Base-by-base conservation (phyloP, 2,888 invertebrate species). In the Cephus rjabovi region DNA sequence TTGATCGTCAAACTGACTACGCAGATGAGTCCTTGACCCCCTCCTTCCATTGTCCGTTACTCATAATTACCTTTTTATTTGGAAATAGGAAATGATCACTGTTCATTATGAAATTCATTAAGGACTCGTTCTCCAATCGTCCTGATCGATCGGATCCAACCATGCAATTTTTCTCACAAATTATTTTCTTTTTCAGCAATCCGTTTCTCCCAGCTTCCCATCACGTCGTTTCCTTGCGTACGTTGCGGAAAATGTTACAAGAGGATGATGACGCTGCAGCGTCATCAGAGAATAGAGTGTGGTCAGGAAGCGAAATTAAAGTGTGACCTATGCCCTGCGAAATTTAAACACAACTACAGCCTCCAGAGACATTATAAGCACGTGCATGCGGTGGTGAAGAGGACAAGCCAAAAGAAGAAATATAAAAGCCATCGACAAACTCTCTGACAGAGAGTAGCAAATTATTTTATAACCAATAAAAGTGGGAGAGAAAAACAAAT, bases 201-300 rank as follows among this genome's bases (percentile, higher is more conserved):
- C 81, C 87, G 80, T 81, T 33, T 79, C 78, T 37, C 37, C 75
- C 40, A 81, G 78, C 69, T 83, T 82, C 78, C 82, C 84, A 76
- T 84, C 82, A 71, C 77, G 74, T 23, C 90, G 9, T 71, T 87
- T 79, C 88, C 88, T 0, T 91, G 91, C 83, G 87, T 90, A 82
- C 84, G 87, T 4, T 91, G 91, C 80, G 87, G 88, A 68, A 85
- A 90, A 12, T 87, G 84, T 15, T 91, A 90, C 78, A 84, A 89
- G 69, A 86, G 90, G 76, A 79, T 89, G 30, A 89, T 91, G 75
- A 89, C 89, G 4, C 84, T 93, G 35, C 90, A 92, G 77, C 92
- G 92, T 23, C 93, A 93, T 85, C 90, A 91, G 83, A 90, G 90
- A 79, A 89, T 92, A 77, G 93, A 93, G 84, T 93, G 93, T 82